Base-by-base conservation (phyloP, 2,888 invertebrate genomes). In the Erebia ligea region DNA sequence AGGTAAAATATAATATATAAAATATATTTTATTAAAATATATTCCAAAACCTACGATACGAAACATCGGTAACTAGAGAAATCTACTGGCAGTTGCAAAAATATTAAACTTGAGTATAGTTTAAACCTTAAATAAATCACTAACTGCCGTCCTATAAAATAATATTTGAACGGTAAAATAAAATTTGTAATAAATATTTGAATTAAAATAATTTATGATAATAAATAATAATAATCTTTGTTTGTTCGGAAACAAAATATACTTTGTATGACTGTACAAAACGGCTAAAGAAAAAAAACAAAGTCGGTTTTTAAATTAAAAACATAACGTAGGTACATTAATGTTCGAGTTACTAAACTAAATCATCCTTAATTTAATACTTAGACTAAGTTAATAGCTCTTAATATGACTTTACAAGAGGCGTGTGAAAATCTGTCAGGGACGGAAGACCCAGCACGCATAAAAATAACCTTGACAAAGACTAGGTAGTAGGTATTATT, bases 301-400 rank as follows among this genome's bases (percentile, higher is more conserved):
- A 84, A 84, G 84, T 82, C 84, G 72, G 79, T 79, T 80, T 79
- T 81, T 85, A 84, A 83, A 86, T 87, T 81, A 86, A 86, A 84
- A 89, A 90, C 87, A 87, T 88, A 72, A 74, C 82, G 84, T 86
- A 91, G 89, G 88, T 91, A 92, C 90, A 92, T 84, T 87, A 62
- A 88, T 86, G 83, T 80, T 84, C 82, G 86, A 87, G 67, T 88
- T 81, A 86, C 83, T 88, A 87, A 83, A 76, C 87, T 77, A 89
- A 85, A 83, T 83, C 87, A 84, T 84, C 84, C 91, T 91, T 92
- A 91, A 84, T 83, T 83, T 84, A 86, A 81, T 82, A 86, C 92
- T 92, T 92, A 92, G 77, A 77, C 87, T 91, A 92, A 72, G 75
- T 87, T 86, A 87, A 91, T 92, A 90, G 91, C 89, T 87, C 90